Evolutionary conservation across 2,113 vertebrate species (phyloP).

Genomic region (Nipponia nippon): DNA sequence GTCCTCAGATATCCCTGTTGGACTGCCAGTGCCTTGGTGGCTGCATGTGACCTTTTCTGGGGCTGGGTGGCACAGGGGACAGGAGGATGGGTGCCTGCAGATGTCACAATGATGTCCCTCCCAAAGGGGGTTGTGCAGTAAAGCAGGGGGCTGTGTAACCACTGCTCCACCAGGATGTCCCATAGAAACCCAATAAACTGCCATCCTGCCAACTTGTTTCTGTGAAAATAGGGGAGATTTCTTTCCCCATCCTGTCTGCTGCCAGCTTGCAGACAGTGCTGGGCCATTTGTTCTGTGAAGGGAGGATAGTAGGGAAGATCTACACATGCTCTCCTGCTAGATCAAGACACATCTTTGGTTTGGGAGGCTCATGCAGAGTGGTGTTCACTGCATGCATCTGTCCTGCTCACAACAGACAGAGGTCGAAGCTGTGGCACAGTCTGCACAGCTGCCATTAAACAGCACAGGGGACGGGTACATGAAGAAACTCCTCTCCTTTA

Average conservation of each 20-base stretch:
- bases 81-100: background rate
- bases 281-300: background rate
- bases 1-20: background rate
- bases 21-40: background rate
- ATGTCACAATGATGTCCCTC: background rate
- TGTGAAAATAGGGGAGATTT: background rate
- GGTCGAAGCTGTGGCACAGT: background rate
- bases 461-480: rapidly evolving
- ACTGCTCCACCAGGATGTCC: background rate
- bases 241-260: background rate
- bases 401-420: background rate
- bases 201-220: background rate
- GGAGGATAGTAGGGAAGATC: background rate
- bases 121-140: background rate
- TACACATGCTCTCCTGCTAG: background rate
- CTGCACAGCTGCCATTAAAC: background rate
- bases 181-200: background rate
- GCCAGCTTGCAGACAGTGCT: background rate
- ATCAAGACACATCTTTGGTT: background rate
- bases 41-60: background rate
- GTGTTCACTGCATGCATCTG: background rate
- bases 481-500: background rate
- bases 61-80: background rate
- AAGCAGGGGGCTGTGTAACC: background rate
- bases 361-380: background rate